Percentiles rank a stretch among this genome's conserved stretches.
Conservation (phyloP, 2,888 invertebrate genomes). For the Hartigia nigra region DNA sequence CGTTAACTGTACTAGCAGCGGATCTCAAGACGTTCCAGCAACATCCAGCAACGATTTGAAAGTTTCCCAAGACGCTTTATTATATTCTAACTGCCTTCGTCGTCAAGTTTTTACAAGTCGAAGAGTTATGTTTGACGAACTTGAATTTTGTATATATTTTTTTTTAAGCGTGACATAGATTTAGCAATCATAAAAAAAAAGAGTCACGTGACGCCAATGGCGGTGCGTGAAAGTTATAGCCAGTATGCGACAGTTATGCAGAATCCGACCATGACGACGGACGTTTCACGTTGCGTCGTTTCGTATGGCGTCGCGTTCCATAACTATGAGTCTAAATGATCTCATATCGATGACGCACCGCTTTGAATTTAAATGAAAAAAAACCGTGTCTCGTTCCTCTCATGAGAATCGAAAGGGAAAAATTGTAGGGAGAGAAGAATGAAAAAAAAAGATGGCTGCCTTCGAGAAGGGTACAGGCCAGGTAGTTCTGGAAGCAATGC, state of each 20-base stretch:
- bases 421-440: not conserved
- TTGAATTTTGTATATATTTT: not conserved
- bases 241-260: not conserved
- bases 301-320: not conserved
- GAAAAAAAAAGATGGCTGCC: too few relatives aligned
- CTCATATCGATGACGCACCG: constrained; percentile 29
- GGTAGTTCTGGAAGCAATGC: not conserved
- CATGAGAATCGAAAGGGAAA: not conserved
- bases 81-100: not conserved
- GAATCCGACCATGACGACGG: not conserved
- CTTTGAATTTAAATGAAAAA: constrained; percentile 15
- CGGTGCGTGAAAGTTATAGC: not conserved
- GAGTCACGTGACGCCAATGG: not conserved
- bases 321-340: constrained; percentile 13
- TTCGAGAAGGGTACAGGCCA: not conserved
- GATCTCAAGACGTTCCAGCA: not conserved
- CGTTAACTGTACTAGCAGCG: not conserved
- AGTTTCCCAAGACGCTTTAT: not conserved
- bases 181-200: not conserved
- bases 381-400: constrained; percentile 19
- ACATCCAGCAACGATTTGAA: not conserved
- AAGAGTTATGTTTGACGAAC: not conserved
- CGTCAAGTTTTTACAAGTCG: not conserved
- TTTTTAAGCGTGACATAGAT: not conserved
- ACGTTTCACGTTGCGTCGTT: not conserved